These are phyloP conservation scores for Oeneis ivallda DNA, from an alignment of 2,888 invertebrate genomes.

Conservation along the genomic window DNA sequence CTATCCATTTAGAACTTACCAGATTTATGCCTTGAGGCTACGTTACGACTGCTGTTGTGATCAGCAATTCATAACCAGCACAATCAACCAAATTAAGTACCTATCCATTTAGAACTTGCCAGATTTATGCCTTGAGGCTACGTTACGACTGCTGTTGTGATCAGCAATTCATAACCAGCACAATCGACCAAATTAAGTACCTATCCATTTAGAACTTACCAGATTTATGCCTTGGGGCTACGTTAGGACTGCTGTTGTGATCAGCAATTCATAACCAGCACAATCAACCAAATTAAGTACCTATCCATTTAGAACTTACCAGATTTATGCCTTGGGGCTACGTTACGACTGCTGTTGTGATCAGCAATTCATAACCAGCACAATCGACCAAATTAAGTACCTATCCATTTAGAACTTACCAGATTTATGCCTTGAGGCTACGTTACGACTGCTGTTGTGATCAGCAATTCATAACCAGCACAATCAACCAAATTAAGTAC, in stretches of 20 bases:
- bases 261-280: constrained; percentile 40
- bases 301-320: constrained; percentile 48
- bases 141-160: constrained; percentile 84
- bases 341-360: constrained; percentile 84
- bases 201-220: constrained; percentile 48
- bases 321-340: constrained; percentile 76
- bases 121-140: constrained; percentile 76
- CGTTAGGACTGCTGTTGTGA: constrained; percentile 84
- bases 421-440: constrained; percentile 76
- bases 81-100: neutral
- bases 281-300: neutral
- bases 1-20: constrained; percentile 48
- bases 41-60: constrained; percentile 84
- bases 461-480: constrained; percentile 40
- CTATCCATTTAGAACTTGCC: constrained; percentile 47
- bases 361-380: constrained; percentile 40
- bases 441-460: constrained; percentile 84
- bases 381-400: neutral
- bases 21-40: constrained; percentile 76
- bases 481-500: neutral
- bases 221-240: constrained; percentile 76
- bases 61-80: constrained; percentile 40
- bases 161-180: constrained; percentile 40
- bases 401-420: constrained; percentile 48
- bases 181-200: neutral